These are phyloP conservation scores for Hoplostethus mediterraneus DNA, from an alignment of 2,797 vertebrate genomes.

Conservation along the genomic window DNA sequence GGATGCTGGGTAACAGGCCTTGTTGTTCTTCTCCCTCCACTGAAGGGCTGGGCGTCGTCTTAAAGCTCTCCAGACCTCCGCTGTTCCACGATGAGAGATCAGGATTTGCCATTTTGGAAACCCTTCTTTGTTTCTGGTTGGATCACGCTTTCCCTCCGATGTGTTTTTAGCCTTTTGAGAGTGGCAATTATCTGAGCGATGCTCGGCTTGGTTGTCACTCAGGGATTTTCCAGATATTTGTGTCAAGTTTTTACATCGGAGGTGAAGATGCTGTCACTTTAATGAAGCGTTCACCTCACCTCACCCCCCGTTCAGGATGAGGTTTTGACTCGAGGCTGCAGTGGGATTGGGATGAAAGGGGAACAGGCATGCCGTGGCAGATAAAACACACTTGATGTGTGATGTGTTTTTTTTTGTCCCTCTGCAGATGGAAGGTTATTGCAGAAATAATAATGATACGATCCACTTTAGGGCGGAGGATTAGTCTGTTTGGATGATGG, in stretches of 20 bases:
- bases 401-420: conserved; percentile 28
- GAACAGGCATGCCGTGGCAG: conserved; percentile 17
- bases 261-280: background rate
- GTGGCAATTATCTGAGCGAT: too few relatives aligned
- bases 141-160: conserved; percentile 26
- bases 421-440: conserved; percentile 39
- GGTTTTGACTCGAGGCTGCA: conserved; percentile 1
- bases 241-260: conserved; percentile 8
- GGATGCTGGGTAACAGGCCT: too few relatives aligned
- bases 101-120: conserved; percentile 32
- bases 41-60: conserved; percentile 17
- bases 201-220: background rate
- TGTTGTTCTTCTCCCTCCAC: conserved; percentile 9
- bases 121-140: conserved; percentile 32
- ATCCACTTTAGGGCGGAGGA: conserved; percentile 53
- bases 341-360: background rate
- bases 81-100: conserved; percentile 43
- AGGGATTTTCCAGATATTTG: conserved; percentile 24
- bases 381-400: conserved; percentile 17
- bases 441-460: conserved; percentile 57
- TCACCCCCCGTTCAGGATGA: background rate
- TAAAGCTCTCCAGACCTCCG: conserved; percentile 30
- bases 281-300: conserved; percentile 5
- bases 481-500: conserved; percentile 72
- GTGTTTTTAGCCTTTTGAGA: background rate